These are phyloP conservation scores for Darevskia mixta DNA, from an alignment of 2,797 vertebrate genomes.

Conservation along the genomic window DNA sequence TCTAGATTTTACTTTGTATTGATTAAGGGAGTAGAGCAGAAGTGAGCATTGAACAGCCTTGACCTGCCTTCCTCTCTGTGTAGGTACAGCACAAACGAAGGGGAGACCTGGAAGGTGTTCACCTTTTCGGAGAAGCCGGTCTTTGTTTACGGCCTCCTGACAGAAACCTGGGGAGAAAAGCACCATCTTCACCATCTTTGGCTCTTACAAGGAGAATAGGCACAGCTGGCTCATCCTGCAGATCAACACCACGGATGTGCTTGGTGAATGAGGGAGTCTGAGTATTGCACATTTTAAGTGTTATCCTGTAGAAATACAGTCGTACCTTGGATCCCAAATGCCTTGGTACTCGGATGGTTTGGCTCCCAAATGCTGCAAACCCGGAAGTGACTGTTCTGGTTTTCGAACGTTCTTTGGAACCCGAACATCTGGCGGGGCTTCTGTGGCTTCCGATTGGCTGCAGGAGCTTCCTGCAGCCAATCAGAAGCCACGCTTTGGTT, in stretches of 20 bases:
- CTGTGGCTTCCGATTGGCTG: too few relatives aligned
- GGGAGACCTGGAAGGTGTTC: conserved; percentile 94
- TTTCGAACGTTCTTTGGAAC: too few relatives aligned
- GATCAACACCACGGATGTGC: conserved; percentile 91
- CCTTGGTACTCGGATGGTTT: too few relatives aligned
- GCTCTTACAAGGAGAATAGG: conserved; percentile 91
- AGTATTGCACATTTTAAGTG: too few relatives aligned
- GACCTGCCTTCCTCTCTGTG: not conserved
- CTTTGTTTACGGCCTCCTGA: conserved; percentile 94
- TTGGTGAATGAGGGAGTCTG: conserved; percentile 82
- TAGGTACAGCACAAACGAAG: conserved; percentile 98
- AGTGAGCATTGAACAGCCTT: not conserved
- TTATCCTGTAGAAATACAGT: too few relatives aligned
- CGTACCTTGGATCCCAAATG: too few relatives aligned
- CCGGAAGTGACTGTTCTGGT: too few relatives aligned
- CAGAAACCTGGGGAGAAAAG: conserved; percentile 97
- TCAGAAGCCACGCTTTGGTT: too few relatives aligned
- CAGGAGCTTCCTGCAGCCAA: too few relatives aligned
- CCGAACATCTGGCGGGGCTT: too few relatives aligned
- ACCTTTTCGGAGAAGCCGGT: conserved; percentile 88
- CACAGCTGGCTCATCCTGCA: conserved; percentile 99
- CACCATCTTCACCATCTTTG: conserved; percentile 97
- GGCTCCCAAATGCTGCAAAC: too few relatives aligned
- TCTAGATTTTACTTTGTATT: not conserved
- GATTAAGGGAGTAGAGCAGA: not conserved